These are phyloP conservation scores for Lutjanus erythropterus DNA, from an alignment of 2,113 vertebrate genomes.

Conservation along the genomic window DNA sequence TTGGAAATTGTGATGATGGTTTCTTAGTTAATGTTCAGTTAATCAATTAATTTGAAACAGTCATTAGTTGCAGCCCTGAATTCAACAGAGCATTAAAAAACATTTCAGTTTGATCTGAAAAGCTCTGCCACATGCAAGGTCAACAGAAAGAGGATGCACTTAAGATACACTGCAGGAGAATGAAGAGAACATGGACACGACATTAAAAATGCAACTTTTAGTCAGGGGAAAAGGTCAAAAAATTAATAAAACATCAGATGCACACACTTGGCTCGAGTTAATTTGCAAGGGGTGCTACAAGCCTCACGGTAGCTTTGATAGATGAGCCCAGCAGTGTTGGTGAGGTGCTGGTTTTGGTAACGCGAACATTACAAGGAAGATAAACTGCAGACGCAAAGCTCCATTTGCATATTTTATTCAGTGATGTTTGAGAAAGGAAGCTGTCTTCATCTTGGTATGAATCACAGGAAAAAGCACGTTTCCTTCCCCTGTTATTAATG, in stretches of 20 bases:
- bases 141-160: background rate
- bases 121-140: background rate
- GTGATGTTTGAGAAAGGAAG: slow-evolving; percentile 6
- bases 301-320: background rate
- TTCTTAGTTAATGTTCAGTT: too few relatives aligned
- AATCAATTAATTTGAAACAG: too few relatives aligned
- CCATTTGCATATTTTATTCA: slow-evolving; percentile 43
- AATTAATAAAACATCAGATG: slow-evolving; percentile 64
- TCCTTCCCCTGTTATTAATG: slow-evolving; percentile 19
- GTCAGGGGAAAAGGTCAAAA: slow-evolving; percentile 48
- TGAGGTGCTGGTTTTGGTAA: slow-evolving; percentile 11
- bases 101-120: slow-evolving; percentile 28
- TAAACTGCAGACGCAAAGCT: background rate
- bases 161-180: slow-evolving; percentile 14
- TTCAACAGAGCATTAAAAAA: background rate
- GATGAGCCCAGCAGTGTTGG: background rate
- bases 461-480: slow-evolving; percentile 34
- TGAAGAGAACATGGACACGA: slow-evolving; percentile 15
- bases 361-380: slow-evolving; percentile 7
- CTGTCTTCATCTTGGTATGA: slow-evolving; percentile 26
- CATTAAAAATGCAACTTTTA: slow-evolving; percentile 58
- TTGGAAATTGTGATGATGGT: too few relatives aligned
- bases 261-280: background rate
- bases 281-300: slow-evolving; percentile 18
- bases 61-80: too few relatives aligned